Evolutionary conservation across 1,140 invertebrate species (phyloP).

Genomic region (Paralvinella palmiformis): DNA sequence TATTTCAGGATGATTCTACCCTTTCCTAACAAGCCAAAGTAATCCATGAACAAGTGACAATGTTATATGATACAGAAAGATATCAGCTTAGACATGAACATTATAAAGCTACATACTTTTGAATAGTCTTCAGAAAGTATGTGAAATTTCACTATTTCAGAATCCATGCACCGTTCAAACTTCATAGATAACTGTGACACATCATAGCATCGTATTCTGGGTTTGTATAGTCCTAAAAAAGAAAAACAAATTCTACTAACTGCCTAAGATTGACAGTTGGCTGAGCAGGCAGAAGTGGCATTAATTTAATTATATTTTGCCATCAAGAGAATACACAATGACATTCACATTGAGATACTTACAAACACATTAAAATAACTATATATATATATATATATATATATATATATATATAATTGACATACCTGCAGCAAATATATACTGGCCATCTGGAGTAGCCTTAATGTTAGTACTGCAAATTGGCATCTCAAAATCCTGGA

Average conservation of each 20-base stretch:
- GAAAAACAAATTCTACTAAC: neutral
- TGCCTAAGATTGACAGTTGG: neutral
- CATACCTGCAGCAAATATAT: constrained; percentile 72
- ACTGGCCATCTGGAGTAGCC: constrained; percentile 86
- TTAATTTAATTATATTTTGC: neutral
- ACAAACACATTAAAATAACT: too few species aligned
- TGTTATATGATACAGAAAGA: too few species aligned
- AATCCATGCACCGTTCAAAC: constrained; percentile 97
- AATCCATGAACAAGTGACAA: too few species aligned
- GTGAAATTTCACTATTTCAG: constrained; percentile 72
- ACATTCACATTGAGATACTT: neutral
- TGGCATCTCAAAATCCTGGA: constrained; percentile 99
- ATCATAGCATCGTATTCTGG: constrained; percentile 91
- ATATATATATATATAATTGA: too few species aligned
- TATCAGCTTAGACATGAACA: too few species aligned
- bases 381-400: too few species aligned
- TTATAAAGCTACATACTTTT: constrained; percentile 41
- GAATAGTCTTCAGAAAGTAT: constrained; percentile 54
- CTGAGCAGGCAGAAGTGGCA: neutral
- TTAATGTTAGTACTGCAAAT: constrained; percentile 77
- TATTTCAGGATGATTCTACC: too few species aligned
- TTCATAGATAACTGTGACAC: constrained; percentile 93
- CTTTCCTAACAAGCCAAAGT: too few species aligned
- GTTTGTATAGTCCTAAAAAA: constrained; percentile 83
- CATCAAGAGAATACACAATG: neutral